Conservation (phyloP, 1,140 invertebrate genomes). For the Penaeus japonicus region DNA sequence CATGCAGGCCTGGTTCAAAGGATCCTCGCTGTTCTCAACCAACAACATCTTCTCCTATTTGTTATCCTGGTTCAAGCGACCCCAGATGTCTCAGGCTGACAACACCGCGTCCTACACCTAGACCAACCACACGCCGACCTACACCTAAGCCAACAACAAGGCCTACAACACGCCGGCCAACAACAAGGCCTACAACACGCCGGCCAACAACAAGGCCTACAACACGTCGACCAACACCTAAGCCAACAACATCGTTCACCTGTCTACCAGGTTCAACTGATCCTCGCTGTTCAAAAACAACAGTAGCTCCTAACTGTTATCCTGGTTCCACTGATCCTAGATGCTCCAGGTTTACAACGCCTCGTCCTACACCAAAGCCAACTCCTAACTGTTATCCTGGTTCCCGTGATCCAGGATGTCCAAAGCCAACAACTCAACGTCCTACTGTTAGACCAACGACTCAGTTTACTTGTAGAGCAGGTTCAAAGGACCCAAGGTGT, state of each 20-base stretch:
- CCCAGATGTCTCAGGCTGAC: constrained; percentile 57
- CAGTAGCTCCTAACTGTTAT: constrained; percentile 64
- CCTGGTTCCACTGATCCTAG: constrained; percentile 57
- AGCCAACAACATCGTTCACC: not conserved
- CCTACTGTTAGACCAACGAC: constrained; percentile 16
- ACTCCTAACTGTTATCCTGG: not conserved
- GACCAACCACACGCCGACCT: not conserved
- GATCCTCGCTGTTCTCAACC: constrained; percentile 12
- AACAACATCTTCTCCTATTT: not conserved
- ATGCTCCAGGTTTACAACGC: constrained; percentile 18
- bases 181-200: constrained; percentile 31
- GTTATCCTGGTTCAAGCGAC: constrained; percentile 20
- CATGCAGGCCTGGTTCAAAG: constrained; percentile 23
- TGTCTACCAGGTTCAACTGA: constrained; percentile 62
- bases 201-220: not conserved
- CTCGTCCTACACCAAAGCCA: not conserved
- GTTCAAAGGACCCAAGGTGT: constrained; percentile 46
- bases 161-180: constrained; percentile 43
- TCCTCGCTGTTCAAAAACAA: constrained; percentile 69
- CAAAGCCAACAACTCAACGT: constrained; percentile 58
- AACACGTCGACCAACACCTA: not conserved
- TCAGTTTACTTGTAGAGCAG: not conserved
- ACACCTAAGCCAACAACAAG: not conserved
- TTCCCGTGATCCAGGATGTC: constrained; percentile 42
- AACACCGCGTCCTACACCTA: constrained; percentile 58